Evolutionary conservation across 1,140 invertebrate genomes (phyloP), one percentile per base, ranked within the genome.

Genomic region (Saccostrea cuccullata): DNA sequence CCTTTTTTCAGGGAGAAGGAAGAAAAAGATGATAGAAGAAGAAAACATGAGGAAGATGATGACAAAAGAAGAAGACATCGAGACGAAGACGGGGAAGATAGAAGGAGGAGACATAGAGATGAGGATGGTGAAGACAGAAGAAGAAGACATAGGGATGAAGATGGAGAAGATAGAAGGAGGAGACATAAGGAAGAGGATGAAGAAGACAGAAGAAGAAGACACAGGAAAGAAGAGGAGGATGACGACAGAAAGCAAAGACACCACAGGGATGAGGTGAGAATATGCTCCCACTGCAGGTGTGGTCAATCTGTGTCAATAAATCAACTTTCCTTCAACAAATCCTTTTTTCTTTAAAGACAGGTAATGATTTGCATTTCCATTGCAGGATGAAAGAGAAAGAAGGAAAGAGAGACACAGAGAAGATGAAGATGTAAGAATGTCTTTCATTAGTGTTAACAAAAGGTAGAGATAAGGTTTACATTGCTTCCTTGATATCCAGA

Each of bases 311-410:
- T 47, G 5, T 47, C 5, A 8, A 47, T 47, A 47, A 47, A 47
- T 47, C 5, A 47, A 47, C 5, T 47, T 47, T 2, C 30, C 30
- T 2, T 36, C 30, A 36, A 36, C 30, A 36, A 36, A 36, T 36
- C 2, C 0, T 36, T 36, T 36, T 36, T 36, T 47, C 47, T 47
- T 47, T 47, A 5, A 47, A 47, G 9, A 9, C 0, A 47, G 3
- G 36, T 36, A 30, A 26, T 26, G 23, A 26, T 15, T 55, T 84
- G 55, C 9, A 56, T 84, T 23, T 84, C 2, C 17, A 36, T 3
- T 15, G 47, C 20, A 85, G 89, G 82, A 85, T 77, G 82, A 89
- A 4, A 87, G 70, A 58, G 84, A 90, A 20, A 86, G 23, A 88
- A 77, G 83, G 55, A 86, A 55, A 82, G 83, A 85, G 2, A 88